These are phyloP conservation scores for Ridgeia piscesae DNA, from an alignment of 1,140 invertebrate species.

Conservation along the genomic window DNA sequence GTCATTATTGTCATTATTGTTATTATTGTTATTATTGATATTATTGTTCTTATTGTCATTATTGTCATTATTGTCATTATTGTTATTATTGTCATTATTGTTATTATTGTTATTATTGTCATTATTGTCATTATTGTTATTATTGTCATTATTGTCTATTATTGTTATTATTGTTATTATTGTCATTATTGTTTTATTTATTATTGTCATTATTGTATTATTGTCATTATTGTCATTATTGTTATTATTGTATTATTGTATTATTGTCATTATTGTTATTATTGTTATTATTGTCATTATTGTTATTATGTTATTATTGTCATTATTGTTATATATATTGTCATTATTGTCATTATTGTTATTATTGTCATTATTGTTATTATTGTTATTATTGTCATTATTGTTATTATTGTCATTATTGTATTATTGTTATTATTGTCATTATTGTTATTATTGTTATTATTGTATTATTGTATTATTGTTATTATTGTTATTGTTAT, in stretches of 20 bases:
- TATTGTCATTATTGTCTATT: background rate
- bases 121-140: background rate
- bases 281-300: background rate
- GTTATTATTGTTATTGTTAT: no score
- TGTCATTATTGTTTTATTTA: background rate
- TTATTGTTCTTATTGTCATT: slow-evolving; percentile 1
- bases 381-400: background rate
- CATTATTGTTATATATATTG: no score
- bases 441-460: no score
- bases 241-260: background rate
- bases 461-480: no score
- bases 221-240: background rate
- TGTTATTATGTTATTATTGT: background rate
- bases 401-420: no score
- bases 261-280: background rate
- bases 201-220: background rate
- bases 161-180: background rate
- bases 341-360: background rate
- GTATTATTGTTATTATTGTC: no score
- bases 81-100: background rate
- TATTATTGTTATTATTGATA: background rate
- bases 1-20: background rate
- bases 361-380: background rate
- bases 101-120: background rate
- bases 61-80: background rate